These are phyloP conservation scores for Chamaetylas fuelleborni DNA, from an alignment of 2,113 vertebrate genomes.

Conservation along the genomic window DNA sequence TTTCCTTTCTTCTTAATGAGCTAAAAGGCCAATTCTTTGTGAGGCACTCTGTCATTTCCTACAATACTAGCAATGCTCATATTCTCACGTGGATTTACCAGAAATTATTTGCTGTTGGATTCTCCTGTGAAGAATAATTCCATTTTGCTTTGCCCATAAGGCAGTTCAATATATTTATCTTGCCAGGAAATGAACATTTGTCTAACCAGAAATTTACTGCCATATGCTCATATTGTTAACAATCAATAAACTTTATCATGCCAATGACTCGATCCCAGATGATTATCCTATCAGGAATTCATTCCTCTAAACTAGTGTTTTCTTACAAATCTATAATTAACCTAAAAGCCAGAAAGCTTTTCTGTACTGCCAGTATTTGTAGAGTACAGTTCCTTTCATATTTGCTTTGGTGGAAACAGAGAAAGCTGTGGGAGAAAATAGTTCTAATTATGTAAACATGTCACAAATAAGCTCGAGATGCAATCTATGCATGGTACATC, in stretches of 20 bases:
- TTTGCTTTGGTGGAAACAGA: neutral
- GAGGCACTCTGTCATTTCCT: neutral
- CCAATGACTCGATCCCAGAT: conserved; percentile 7
- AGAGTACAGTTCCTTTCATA: neutral
- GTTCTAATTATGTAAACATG: neutral
- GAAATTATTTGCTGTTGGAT: neutral
- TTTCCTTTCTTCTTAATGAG: neutral
- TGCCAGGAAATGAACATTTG: conserved; percentile 30
- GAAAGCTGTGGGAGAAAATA: neutral
- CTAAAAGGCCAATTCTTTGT: neutral
- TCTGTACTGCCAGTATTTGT: neutral
- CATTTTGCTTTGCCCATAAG: neutral
- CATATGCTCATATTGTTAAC: conserved; percentile 17
- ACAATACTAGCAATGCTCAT: neutral
- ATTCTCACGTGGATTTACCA: neutral
- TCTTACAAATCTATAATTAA: conserved; percentile 26
- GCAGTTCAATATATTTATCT: neutral
- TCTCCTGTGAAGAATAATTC: neutral
- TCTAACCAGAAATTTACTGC: conserved; percentile 6
- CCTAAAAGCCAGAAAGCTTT: conserved; percentile 7
- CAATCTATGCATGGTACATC: neutral
- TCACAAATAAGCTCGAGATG: neutral
- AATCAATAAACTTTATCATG: conserved; percentile 39
- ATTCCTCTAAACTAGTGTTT: neutral
- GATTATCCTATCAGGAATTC: conserved; percentile 30